phyloP scores from a whole-genome alignment of 1,140 invertebrate genomes.

The Mesaphorura yosii region DNA sequence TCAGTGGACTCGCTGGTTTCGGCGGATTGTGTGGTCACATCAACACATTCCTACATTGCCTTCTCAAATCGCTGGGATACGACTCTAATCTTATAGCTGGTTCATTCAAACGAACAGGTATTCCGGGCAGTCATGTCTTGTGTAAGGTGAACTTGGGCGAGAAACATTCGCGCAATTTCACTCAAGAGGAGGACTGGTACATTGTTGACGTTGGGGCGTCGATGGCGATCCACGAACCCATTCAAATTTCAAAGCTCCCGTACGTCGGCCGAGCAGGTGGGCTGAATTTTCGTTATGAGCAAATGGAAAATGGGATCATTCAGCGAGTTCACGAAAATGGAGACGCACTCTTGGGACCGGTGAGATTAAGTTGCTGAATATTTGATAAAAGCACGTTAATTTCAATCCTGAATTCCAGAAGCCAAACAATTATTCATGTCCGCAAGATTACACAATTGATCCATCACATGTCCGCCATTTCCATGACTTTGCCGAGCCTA shows the following conservation, averaged over 20 bases:
- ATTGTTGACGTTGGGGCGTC: neutral
- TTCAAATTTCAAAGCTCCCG: neutral
- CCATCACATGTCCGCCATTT: no score
- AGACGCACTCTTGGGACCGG: neutral
- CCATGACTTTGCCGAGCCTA: neutral
- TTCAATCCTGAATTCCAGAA: no score
- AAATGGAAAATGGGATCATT: neutral
- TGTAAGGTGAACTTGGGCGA: neutral
- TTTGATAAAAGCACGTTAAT: no score
- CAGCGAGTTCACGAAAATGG: no score
- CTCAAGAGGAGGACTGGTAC: no score
- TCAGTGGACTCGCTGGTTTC: neutral
- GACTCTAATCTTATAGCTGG: slow-evolving; percentile 5
- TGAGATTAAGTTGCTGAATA: neutral
- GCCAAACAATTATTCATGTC: neutral
- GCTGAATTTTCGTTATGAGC: neutral
- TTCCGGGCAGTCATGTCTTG: slow-evolving; percentile 13
- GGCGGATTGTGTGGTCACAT: slow-evolving; percentile 18
- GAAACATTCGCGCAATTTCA: no score
- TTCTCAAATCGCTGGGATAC: slow-evolving; percentile 16
- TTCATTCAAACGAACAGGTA: slow-evolving; percentile 15
- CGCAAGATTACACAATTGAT: no score
- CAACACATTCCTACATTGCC: slow-evolving; percentile 9
- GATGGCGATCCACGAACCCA: neutral
- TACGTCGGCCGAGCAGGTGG: neutral